Base-by-base conservation (phyloP, 2,888 invertebrate genomes). In the Drosophila tripunctata region DNA sequence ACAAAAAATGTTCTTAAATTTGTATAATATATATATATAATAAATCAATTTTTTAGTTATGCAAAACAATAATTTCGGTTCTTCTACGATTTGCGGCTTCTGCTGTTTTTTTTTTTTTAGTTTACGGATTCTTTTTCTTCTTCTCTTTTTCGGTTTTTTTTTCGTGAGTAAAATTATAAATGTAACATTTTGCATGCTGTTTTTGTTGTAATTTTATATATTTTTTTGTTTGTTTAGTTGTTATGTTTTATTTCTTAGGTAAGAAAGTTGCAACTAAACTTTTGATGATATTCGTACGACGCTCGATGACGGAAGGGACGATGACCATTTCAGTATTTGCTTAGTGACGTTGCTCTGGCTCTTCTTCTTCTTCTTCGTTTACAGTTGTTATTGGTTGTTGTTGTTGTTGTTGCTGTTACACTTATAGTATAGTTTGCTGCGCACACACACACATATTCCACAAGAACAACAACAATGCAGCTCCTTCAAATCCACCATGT, bases 301-400 rank as follows among this genome's bases (percentile, higher is more conserved):
- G 66, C 54, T 73, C 70, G 76, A 85, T 86, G 78, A 79, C 72
- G 77, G 84, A 83, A 79, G 87, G 79, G 86, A 79, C 76, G 72
- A 87, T 67, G 81, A 87, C 61, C 65, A 78, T 62, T 69, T 65
- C 30, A 51, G 38, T 21, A 47, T 21, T 78, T 68, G 8, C 27
- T 43, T 82, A 82, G 68, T 78, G 72, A 69, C 80, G 67, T 66
- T 75, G 64, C 60, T 81, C 43, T 57, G 67, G 68, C 50, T 72
- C 33, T 43, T 67, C 62, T 45, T 54, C 24, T 43, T 51, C 33
- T 31, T 38, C 36, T 35, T 14, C 27, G 3, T 27, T 51, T 41
- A 38, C 24, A 33, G 66, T 38, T 69, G 52, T 30, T 74, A 65
- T 60, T 65, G 64, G 70, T 60, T 65, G 64, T 55, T 68, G 43